phyloP scores from a whole-genome alignment of 2,113 vertebrate genomes.

The Lasiurus cinereus region DNA sequence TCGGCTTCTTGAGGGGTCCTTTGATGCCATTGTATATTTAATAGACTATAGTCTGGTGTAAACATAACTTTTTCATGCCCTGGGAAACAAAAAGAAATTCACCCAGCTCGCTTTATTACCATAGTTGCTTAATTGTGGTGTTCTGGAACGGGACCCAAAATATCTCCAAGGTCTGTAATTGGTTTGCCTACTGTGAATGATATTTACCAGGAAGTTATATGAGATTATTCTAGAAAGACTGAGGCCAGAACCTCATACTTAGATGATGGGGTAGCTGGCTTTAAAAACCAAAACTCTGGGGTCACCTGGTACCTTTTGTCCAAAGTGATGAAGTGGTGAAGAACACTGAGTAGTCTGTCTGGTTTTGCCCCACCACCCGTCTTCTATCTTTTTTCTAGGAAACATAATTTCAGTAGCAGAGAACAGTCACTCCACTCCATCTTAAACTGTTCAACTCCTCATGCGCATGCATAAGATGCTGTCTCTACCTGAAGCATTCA shows the following conservation, averaged over 20 bases:
- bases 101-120: background rate
- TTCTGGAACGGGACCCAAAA: background rate
- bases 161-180: background rate
- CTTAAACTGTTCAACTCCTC: background rate
- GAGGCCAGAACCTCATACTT: background rate
- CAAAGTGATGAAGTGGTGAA: background rate
- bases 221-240: background rate
- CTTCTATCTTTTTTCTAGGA: background rate
- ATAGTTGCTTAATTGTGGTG: background rate
- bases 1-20: too few relatives aligned
- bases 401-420: background rate
- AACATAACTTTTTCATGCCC: background rate
- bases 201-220: background rate
- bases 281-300: background rate
- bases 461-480: background rate
- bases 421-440: background rate
- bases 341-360: background rate
- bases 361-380: background rate
- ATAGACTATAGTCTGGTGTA: background rate
- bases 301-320: background rate
- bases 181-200: background rate
- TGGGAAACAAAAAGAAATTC: background rate
- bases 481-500: background rate
- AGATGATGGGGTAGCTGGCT: background rate
- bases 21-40: background rate